These are phyloP conservation scores for Rhipidura dahli DNA, from an alignment of 2,113 vertebrate genomes.

Conservation along the genomic window DNA sequence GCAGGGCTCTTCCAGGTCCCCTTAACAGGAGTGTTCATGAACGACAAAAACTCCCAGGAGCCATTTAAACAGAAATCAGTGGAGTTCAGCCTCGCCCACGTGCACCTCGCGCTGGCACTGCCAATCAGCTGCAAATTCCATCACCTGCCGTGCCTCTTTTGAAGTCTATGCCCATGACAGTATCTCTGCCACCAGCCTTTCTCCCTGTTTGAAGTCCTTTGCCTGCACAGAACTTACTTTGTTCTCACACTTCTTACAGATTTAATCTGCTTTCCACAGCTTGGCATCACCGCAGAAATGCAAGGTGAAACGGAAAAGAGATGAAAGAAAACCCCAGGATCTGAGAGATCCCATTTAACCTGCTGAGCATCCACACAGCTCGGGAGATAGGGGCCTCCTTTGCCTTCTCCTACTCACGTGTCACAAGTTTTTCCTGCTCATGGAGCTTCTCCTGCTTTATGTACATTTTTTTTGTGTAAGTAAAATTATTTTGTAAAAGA, in stretches of 20 bases:
- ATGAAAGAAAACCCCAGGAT: not conserved
- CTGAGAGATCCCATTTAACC: not conserved
- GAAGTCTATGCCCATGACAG: not conserved
- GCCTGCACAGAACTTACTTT: not conserved
- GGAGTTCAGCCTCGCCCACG: accelerated
- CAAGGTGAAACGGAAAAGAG: not conserved
- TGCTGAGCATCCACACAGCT: not conserved
- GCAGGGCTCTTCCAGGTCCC: not conserved
- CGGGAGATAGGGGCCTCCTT: not conserved
- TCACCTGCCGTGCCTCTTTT: not conserved
- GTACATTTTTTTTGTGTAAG: not conserved
- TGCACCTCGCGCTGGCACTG: accelerated
- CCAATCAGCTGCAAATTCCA: not conserved
- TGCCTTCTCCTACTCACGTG: not conserved
- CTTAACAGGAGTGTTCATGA: accelerated
- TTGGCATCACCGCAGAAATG: not conserved
- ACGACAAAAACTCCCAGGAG: not conserved
- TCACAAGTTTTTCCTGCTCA: not conserved
- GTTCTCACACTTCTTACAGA: not conserved
- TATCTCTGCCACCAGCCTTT: not conserved
- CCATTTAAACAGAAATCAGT: not conserved
- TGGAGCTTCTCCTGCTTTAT: not conserved
- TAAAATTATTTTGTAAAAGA: not conserved
- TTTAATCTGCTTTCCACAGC: not conserved
- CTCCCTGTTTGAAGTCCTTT: not conserved